Conservation (phyloP, 2,113 vertebrate species). For the Psilopogon haemacephalus region DNA sequence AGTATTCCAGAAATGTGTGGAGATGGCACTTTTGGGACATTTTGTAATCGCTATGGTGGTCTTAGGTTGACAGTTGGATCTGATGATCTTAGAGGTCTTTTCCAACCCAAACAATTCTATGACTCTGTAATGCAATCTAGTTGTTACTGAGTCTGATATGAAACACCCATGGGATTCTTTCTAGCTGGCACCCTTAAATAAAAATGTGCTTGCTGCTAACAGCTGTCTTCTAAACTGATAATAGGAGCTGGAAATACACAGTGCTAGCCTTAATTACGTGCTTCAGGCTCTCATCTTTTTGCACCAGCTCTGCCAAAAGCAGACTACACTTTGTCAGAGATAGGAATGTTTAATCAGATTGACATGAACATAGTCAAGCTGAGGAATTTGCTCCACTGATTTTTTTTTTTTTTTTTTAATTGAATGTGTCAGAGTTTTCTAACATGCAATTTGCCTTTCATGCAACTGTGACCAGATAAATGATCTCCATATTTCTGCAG, state of each 20-base stretch:
- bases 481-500: neutral
- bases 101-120: no score
- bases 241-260: neutral
- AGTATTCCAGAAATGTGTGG: no score
- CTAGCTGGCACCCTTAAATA: neutral
- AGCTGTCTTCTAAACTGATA: neutral
- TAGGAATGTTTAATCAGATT: neutral
- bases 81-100: no score
- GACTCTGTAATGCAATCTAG: neutral
- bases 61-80: no score
- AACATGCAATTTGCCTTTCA: neutral
- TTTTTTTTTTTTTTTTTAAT: neutral
- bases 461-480: neutral
- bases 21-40: no score
- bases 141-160: neutral
- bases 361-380: neutral
- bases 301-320: neutral
- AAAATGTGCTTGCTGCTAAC: neutral
- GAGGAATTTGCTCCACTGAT: neutral
- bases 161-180: neutral
- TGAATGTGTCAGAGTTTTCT: neutral
- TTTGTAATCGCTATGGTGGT: no score
- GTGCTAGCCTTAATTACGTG: neutral
- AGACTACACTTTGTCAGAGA: neutral
- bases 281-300: slow-evolving; percentile 9